These are phyloP conservation scores for Cyclargus thomasi DNA, from an alignment of 1,140 invertebrate genomes.

Conservation along the genomic window DNA sequence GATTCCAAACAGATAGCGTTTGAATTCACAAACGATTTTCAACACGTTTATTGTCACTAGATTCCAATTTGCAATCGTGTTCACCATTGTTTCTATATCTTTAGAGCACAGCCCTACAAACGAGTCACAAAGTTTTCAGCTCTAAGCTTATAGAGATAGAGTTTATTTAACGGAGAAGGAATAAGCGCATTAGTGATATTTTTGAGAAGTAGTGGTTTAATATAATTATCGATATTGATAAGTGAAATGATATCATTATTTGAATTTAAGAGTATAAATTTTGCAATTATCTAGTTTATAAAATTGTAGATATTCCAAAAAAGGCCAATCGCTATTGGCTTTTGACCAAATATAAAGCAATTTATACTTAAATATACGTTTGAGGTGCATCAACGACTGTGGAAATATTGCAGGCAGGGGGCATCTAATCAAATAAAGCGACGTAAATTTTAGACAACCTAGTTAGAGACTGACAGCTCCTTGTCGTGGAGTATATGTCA, in stretches of 20 bases:
- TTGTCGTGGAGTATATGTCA: constrained; percentile 24
- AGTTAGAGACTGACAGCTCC: constrained; percentile 51
- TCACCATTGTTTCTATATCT: constrained; percentile 36
- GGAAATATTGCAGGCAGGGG: constrained; percentile 18
- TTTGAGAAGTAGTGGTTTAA: neutral
- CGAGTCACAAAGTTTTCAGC: neutral
- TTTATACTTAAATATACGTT: neutral
- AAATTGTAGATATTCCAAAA: too few species aligned
- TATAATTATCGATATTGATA: neutral
- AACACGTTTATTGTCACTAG: constrained; percentile 38
- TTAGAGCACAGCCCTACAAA: constrained; percentile 25
- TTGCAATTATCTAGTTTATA: too few species aligned
- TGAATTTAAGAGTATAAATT: neutral
- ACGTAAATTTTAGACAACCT: constrained; percentile 64
- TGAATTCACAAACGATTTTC: constrained; percentile 50
- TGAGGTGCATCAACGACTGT: neutral
- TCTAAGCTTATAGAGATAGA: neutral
- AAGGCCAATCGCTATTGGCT: too few species aligned
- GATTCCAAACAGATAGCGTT: constrained; percentile 48
- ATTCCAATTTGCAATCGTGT: constrained; percentile 48
- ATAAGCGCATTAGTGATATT: neutral
- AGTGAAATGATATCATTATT: neutral
- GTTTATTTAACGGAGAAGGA: neutral
- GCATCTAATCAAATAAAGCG: constrained; percentile 52
- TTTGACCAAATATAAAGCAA: too few species aligned